Evolutionary conservation across 2,113 vertebrate genomes (phyloP).

Genomic region (Leucoraja erinaceus): DNA sequence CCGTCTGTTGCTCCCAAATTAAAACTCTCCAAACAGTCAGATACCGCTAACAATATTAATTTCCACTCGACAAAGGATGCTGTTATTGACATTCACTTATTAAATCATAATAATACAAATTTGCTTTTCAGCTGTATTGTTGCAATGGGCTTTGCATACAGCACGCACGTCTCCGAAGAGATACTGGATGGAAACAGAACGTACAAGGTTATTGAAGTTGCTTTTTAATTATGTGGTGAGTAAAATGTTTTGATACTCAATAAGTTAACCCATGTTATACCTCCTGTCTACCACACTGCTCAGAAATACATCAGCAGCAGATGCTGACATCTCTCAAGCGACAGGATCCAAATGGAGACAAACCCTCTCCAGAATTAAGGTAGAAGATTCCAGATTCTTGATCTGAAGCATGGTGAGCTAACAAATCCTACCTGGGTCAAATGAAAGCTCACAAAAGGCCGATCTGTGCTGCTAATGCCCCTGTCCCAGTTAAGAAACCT

Average conservation of each 20-base stretch:
- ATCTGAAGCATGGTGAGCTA: background rate
- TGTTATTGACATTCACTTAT: constrained; percentile 37
- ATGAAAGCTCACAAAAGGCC: background rate
- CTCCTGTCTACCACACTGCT: background rate
- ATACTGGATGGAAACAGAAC: constrained; percentile 34
- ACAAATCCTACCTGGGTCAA: background rate
- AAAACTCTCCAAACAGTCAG: constrained; percentile 34
- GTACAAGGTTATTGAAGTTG: constrained; percentile 30
- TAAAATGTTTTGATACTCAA: background rate
- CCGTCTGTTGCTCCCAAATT: constrained; percentile 25
- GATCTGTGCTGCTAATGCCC: background rate
- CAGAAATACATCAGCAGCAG: background rate
- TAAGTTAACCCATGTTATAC: constrained; percentile 30
- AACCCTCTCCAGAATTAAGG: background rate
- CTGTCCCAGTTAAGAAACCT: too few species aligned
- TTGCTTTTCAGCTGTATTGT: constrained; percentile 24
- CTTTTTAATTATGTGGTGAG: constrained; percentile 24
- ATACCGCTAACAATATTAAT: constrained; percentile 30
- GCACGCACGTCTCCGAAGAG: constrained; percentile 21
- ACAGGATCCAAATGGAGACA: background rate
- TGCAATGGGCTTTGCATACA: constrained; percentile 22
- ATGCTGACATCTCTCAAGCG: background rate
- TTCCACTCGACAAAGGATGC: constrained; percentile 14
- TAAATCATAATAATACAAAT: constrained; percentile 38
- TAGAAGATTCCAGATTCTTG: background rate